These are phyloP conservation scores for Oryzias woworae DNA, from an alignment of 2,113 vertebrate genomes.

Conservation along the genomic window DNA sequence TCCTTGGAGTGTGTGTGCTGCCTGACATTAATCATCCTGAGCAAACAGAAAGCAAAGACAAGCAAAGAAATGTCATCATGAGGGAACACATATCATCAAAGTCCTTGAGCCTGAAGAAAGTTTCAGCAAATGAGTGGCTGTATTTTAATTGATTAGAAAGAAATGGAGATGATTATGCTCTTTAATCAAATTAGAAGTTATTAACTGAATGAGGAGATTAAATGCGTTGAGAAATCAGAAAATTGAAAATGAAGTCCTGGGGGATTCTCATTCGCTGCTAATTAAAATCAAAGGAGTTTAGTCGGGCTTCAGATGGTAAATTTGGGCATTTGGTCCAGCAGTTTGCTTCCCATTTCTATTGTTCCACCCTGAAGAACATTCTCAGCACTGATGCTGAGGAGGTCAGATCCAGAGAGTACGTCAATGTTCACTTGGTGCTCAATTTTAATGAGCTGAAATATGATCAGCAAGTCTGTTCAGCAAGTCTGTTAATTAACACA, in stretches of 20 bases:
- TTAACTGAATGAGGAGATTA: constrained; percentile 57
- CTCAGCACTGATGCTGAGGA: neutral
- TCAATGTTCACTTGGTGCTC: constrained; percentile 5
- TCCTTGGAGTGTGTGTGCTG: neutral
- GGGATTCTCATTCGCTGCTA: constrained; percentile 42
- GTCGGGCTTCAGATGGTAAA: constrained; percentile 20
- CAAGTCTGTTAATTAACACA: neutral
- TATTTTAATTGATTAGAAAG: constrained; percentile 38
- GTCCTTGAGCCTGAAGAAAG: constrained; percentile 40
- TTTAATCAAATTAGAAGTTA: constrained; percentile 68
- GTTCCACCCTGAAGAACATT: constrained; percentile 13
- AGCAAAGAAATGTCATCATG: constrained; percentile 28
- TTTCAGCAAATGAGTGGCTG: constrained; percentile 45
- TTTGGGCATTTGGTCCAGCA: neutral
- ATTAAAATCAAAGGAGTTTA: constrained; percentile 38
- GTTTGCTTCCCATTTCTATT: constrained; percentile 14
- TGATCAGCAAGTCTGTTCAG: neutral
- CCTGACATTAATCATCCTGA: constrained; percentile 29
- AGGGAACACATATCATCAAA: constrained; percentile 10
- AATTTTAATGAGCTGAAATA: neutral
- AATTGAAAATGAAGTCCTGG: constrained; percentile 58
- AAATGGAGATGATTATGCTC: constrained; percentile 44
- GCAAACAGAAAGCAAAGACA: constrained; percentile 25
- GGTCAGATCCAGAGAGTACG: constrained; percentile 31
- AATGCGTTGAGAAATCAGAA: constrained; percentile 46